Evolutionary conservation across 2,888 invertebrate genomes (phyloP).

Genomic region (Abrostola triplasia): DNA sequence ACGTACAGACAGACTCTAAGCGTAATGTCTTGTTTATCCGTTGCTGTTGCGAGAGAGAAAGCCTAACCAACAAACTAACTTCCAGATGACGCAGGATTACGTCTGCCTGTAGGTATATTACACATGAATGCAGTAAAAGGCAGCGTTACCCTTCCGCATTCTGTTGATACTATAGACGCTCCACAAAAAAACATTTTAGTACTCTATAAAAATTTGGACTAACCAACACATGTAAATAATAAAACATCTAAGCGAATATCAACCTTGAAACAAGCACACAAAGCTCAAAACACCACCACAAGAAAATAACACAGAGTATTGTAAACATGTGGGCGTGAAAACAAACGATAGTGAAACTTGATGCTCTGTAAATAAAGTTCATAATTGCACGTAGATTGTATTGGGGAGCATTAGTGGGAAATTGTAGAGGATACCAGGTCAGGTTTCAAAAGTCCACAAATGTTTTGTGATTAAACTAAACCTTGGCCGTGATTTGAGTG

Average conservation of each 20-base stretch:
- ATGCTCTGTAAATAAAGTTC: conserved; percentile 32
- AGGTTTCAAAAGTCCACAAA: conserved; percentile 44
- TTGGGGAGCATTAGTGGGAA: conserved; percentile 32
- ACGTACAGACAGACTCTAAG: no score
- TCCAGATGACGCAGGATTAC: no score
- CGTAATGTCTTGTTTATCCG: no score
- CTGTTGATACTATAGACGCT: conserved; percentile 32
- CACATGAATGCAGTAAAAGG: conserved; percentile 34
- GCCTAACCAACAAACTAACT: no score
- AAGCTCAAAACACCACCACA: conserved; percentile 18
- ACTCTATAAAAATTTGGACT: conserved; percentile 34
- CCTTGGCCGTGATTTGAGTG: conserved; percentile 19
- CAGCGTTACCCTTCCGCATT: conserved; percentile 43
- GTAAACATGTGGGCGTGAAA: conserved; percentile 38
- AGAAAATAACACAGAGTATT: conserved; percentile 22
- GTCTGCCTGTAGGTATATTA: conserved; percentile 2
- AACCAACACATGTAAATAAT: conserved; percentile 38
- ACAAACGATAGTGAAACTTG: conserved; percentile 42
- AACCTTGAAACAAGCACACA: conserved; percentile 12
- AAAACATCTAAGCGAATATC: conserved; percentile 17
- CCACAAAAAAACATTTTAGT: conserved; percentile 35
- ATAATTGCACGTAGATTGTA: conserved; percentile 19
- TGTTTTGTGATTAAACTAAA: conserved; percentile 19
- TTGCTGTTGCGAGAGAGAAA: no score
- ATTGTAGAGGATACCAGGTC: conserved; percentile 41